phyloP scores from a whole-genome alignment of 1,140 invertebrate species.

The Arctopsyche grandis region DNA sequence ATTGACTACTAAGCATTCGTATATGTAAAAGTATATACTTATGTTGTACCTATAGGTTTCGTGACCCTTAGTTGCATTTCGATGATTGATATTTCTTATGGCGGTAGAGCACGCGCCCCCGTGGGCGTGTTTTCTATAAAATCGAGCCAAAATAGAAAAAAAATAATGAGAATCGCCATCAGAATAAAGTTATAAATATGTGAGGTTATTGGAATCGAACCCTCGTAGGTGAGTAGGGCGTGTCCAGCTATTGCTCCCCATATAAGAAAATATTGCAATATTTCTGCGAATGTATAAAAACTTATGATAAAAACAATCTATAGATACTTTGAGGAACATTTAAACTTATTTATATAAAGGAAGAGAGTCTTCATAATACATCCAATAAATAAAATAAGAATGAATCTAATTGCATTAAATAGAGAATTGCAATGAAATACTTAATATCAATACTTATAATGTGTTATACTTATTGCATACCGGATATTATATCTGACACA shows the following conservation, averaged over 20 bases:
- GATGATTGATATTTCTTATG: constrained; percentile 32
- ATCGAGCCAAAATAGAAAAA: constrained; percentile 21
- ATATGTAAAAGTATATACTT: too few species aligned
- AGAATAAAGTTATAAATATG: constrained; percentile 40
- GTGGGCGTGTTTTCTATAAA: constrained; percentile 23
- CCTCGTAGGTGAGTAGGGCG: constrained; percentile 28
- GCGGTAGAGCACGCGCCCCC: constrained; percentile 31
- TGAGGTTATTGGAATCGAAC: constrained; percentile 37
- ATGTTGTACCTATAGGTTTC: too few species aligned
- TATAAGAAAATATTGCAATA: neutral
- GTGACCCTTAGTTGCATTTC: neutral
- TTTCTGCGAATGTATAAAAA: neutral
- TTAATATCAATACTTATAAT: too few species aligned
- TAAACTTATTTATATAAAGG: neutral
- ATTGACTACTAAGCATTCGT: neutral
- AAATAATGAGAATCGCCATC: constrained; percentile 33
- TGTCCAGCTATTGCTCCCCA: neutral
- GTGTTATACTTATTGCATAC: too few species aligned
- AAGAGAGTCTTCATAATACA: neutral
- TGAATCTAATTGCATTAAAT: neutral
- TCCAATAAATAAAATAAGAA: neutral
- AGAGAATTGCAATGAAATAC: too few species aligned
- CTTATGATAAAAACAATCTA: neutral
- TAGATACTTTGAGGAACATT: neutral
- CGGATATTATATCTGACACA: too few species aligned